Percentiles rank a stretch among this genome's conserved stretches.
Evolutionary conservation across 2,797 vertebrate species (phyloP).

Genomic region (Sebastes melanostomus): DNA sequence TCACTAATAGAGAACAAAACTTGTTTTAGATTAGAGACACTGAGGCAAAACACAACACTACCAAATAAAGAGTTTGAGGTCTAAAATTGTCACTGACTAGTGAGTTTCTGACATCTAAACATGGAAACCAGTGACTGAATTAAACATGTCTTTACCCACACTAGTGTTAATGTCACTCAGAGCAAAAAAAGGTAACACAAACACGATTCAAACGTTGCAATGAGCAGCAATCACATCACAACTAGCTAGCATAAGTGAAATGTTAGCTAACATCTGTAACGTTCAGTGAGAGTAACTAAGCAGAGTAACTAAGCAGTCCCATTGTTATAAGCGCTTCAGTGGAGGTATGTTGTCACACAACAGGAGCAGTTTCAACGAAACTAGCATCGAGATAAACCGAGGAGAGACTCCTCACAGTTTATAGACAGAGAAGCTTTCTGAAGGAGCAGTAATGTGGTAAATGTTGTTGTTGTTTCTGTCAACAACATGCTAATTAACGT

Average conservation of each 20-base stretch:
- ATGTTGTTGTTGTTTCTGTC: fast-evolving
- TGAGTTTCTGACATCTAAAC: neutral
- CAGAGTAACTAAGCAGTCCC: neutral
- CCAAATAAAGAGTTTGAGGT: neutral
- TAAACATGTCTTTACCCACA: too few species aligned
- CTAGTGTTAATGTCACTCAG: neutral
- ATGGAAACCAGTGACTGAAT: neutral
- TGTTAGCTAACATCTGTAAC: neutral
- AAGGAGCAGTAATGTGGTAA: too few species aligned
- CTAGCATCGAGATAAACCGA: constrained; percentile 40
- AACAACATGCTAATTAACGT: neutral
- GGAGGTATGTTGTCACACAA: constrained; percentile 66
- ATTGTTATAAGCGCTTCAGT: constrained; percentile 48
- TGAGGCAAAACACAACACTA: neutral
- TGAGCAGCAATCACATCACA: neutral
- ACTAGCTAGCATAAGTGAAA: neutral
- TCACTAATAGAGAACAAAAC: neutral
- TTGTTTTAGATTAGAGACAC: neutral
- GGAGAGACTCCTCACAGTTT: neutral
- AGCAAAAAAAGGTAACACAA: neutral
- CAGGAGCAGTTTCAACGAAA: constrained; percentile 80
- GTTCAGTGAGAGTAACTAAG: constrained; percentile 5
- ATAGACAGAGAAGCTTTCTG: neutral
- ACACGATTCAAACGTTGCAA: neutral
- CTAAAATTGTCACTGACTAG: neutral